Base-by-base conservation (phyloP, 2,888 invertebrate species). In the Drosophila meridionalis region DNA sequence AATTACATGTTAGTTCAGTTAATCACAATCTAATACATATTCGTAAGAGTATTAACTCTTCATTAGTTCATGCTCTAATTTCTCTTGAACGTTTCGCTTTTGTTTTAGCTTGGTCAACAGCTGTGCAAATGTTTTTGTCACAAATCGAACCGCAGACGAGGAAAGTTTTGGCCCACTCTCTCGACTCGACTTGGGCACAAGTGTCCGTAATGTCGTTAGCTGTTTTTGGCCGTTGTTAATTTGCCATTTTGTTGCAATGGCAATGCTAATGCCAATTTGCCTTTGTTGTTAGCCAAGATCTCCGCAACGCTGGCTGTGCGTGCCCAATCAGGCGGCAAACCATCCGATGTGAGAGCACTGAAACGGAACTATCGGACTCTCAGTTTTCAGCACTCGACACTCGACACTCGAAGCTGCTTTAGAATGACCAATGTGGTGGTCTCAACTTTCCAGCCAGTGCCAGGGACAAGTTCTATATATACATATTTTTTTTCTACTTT, bases 281-380 rank as follows among this genome's bases (percentile, higher is more conserved):
- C 66, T 64, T 69, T 53, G 55, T 59, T 73, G 69, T 66, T 75
- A 69, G 45, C 65, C 75, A 56, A 76, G 65, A 58, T 61, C 43
- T 34, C 28, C 28, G n/a, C 53, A n/a, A 28, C 36, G 34, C 8
- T 48, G 9, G 9, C 69, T 69, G 68, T 69, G 62, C 67, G 62
- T 76, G 67, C 40, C 32, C 70, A 66, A 59, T 64, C 61, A 60
- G 47, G 59, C 62, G 72, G 60, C 42, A 73, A 79, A 73, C 72
- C 87, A 80, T 67, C 63, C 65, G 62, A 75, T 73, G 47, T 72
- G 56, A 73, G 66, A 69, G 73, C 89, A 83, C 45, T 87, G 73
- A 80, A 76, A 62, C 77, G 89, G 75, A 89, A 85, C 77, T 76
- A 84, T 82, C 87, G 62, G 40, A 52, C 59, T 78, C 82, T 87